Conservation (phyloP, 35 echinoderm and acorn worm genomes). For the Apostichopus japonicus region DNA sequence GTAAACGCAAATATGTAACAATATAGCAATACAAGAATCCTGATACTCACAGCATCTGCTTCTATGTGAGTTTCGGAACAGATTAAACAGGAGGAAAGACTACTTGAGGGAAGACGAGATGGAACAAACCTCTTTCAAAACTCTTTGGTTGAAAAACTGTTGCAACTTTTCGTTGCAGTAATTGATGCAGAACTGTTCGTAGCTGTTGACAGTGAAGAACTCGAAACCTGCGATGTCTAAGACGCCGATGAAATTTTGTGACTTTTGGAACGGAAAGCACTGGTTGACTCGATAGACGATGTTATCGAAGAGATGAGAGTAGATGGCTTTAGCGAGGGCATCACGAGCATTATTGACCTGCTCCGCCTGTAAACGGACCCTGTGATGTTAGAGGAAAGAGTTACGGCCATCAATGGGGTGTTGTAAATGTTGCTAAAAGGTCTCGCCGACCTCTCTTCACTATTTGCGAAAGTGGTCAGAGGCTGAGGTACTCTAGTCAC, state of each 20-base stretch:
- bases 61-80: too few relatives aligned
- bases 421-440: too few relatives aligned
- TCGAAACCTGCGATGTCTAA: conserved; percentile 99
- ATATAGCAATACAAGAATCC: too few relatives aligned
- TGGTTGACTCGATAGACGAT: conserved; percentile 93
- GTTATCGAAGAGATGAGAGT: conserved; percentile 88
- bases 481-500: too few relatives aligned
- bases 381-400: conserved; percentile 3
- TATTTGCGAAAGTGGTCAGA: too few relatives aligned
- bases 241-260: conserved; percentile 85
- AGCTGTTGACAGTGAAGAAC: conserved; percentile 97
- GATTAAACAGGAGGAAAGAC: not conserved
- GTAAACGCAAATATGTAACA: too few relatives aligned
- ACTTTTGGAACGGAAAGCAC: conserved; percentile 93
- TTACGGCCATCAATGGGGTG: too few relatives aligned
- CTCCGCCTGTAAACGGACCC: conserved; percentile 79
- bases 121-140: conserved; percentile 85
- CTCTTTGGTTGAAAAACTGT: conserved; percentile 97
- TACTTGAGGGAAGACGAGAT: not conserved
- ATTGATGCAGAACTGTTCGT: conserved; percentile 99
- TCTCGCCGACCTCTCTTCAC: too few relatives aligned
- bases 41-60: not conserved
- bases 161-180: conserved; percentile 99
- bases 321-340: conserved; percentile 92
- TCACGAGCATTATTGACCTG: conserved; percentile 85